Conservation (phyloP, 2,113 vertebrate species). For the Dendrocopos noguchii region DNA sequence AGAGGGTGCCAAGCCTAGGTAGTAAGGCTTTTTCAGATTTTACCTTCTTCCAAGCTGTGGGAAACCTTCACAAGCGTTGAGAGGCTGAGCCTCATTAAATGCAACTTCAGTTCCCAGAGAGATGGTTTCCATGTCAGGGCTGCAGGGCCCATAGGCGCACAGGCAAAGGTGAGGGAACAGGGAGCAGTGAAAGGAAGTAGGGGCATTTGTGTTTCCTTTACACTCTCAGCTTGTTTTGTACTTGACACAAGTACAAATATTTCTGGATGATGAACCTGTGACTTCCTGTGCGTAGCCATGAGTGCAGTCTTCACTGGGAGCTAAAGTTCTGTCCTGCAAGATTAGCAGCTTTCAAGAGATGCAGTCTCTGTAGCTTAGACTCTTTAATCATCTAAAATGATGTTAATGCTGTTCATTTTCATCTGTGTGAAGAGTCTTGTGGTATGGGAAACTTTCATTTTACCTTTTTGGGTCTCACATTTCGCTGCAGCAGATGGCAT, state of each 20-base stretch:
- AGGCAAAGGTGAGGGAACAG: background rate
- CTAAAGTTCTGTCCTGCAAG: background rate
- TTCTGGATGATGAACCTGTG: background rate
- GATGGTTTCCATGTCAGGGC: background rate
- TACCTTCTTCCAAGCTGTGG: background rate
- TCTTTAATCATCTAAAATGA: background rate
- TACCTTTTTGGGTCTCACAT: background rate
- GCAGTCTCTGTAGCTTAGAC: background rate
- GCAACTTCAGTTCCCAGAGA: background rate
- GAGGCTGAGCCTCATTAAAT: background rate
- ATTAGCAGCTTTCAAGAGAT: background rate
- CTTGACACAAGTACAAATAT: background rate
- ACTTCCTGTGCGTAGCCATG: fast-evolving
- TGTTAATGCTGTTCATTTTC: slow-evolving; percentile 1
- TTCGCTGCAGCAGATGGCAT: slow-evolving; percentile 2
- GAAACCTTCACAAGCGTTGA: background rate
- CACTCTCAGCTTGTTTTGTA: background rate
- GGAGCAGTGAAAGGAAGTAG: background rate
- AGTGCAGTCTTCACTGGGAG: background rate
- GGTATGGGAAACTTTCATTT: slow-evolving; percentile 6
- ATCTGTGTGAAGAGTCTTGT: slow-evolving; percentile 4
- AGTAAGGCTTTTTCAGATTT: background rate
- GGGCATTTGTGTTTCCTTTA: background rate
- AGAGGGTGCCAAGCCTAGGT: background rate
- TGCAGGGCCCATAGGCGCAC: fast-evolving